Evolutionary conservation across 2,888 invertebrate species (phyloP), one percentile per base, ranked within the genome.

Genomic region (Hoplodrina ambigua): DNA sequence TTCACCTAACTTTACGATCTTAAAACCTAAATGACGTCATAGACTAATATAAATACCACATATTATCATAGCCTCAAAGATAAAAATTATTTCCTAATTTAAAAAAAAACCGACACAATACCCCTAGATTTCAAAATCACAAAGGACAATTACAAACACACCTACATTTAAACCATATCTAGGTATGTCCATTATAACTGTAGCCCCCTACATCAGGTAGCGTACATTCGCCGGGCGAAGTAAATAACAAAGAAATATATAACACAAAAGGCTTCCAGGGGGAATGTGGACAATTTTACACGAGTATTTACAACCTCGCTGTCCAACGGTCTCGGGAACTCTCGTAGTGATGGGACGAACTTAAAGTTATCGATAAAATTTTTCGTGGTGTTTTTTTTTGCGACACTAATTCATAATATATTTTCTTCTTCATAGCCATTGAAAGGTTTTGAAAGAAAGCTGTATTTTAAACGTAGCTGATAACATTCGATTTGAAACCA

Each of bases 261-360:
- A 94, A 92, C 94, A 95, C 79, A 79, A 79, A 95, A 94, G 88
- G 89, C 88, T 85, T 79, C 85, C 90, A 91, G 92, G 90, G 94
- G 93, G 94, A 94, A 93, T 94, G 95, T 96, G 95, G 96, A 95
- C 95, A 95, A 95, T 95, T 96, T 95, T 96, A 95, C 95, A 96
- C 94, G 94, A 95, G 94, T 96, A 96, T 96, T 96, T 96, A 96
- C 96, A 95, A 94, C 94, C 92, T 90, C 89, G 92, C 95, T 96
- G 95, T 96, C 95, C 96, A 94, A 94, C 95, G 96, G 95, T 94
- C 95, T 95, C 90, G 93, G 90, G 92, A 92, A 94, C 92, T 92
- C 91, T 88, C 86, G 86, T 92, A 94, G 92, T 78, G 92, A 69
- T 80, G 93, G 25, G 77, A 73, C 50, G 15, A 44, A 19, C 8